A percentile compares a stretch with the other conserved stretches of the same genome.
phyloP scores from a whole-genome alignment of 1,140 invertebrate species.

The Dendroctonus valens region DNA sequence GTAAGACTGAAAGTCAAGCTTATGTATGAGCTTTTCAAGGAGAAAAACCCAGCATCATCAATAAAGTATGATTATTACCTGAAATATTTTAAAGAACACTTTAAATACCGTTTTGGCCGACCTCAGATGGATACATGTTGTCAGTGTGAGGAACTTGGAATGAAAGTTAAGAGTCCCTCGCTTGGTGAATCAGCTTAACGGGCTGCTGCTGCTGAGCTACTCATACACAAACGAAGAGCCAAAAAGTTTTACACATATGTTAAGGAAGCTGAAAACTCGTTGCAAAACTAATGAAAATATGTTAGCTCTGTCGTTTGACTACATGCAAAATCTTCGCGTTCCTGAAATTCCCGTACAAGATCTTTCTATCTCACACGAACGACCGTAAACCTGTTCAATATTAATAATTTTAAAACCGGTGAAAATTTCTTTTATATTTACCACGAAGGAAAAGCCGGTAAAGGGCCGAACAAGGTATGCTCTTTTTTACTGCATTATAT shows the following conservation, averaged over 20 bases:
- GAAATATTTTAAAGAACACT: constrained; percentile 25
- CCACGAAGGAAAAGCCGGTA: constrained; percentile 38
- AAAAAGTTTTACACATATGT: too few relatives aligned
- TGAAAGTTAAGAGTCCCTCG: constrained; percentile 28
- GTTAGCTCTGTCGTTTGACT: constrained; percentile 3
- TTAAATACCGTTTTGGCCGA: constrained; percentile 18
- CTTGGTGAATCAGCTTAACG: constrained; percentile 15
- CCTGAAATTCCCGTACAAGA: constrained; percentile 30
- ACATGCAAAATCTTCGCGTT: too few relatives aligned
- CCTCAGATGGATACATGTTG: constrained; percentile 23
- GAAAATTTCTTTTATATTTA: constrained; percentile 38
- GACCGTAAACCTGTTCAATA: constrained; percentile 38
- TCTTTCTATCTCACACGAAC: constrained; percentile 40
- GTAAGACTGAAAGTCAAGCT: constrained; percentile 17
- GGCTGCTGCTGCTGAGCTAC: constrained; percentile 14
- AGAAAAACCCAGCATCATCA: constrained; percentile 3
- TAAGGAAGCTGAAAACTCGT: neutral
- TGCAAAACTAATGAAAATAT: neutral
- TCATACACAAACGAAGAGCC: constrained; percentile 18
- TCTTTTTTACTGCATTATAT: constrained; percentile 26
- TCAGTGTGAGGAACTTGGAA: constrained; percentile 17
- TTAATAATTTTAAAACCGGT: constrained; percentile 33
- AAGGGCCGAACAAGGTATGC: too few relatives aligned
- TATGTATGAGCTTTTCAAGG: constrained; percentile 22
- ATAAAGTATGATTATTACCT: constrained; percentile 12